Evolutionary conservation across 2,113 vertebrate species (phyloP), one percentile per base, ranked within the genome.

Genomic region (Haplotaxodon microlepis): DNA sequence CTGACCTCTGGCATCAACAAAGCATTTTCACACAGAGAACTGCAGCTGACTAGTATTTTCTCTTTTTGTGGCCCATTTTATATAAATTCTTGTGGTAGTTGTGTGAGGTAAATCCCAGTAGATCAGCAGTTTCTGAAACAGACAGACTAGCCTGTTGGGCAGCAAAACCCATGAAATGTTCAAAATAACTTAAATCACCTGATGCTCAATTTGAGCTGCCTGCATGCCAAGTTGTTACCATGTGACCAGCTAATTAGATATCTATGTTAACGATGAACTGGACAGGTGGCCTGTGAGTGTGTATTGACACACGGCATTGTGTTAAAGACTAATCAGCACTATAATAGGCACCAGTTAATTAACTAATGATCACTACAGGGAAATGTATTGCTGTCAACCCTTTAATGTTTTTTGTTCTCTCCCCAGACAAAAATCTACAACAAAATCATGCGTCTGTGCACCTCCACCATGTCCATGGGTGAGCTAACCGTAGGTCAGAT

Each of bases 391-490:
- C 71, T 45, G 71, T 76, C 16, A 50, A 0, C 0, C 24, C 9
- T 81, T 34, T 53, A 0, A 4, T n/a, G 40, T 16, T 14, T 8
- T 56, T 47, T 59, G 5, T 95, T 36, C 91, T 57, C 42, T 90
- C 95, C 92, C 34, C 92, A 99, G 99, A 98, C 98, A 82, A 99
- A 99, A 95, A 99, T 99, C 96, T 99, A 99, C 96, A 99, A 98
- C 92, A 99, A 99, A 95, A 99, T 99, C 85, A 98, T 99, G 98
- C 97, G 97, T 53, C 96, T 99, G 81, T 99, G 98, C 90, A 99
- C 98, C 10, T 99, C 99, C 86, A 99, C 99, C 95, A 97, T 99
- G 94, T 99, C 99, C 21, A 99, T 99, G 98, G 99, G 99, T 2
- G 99, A 98, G 90, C 98, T 99, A 94, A 99, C 98, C 0, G 97